phyloP scores from a whole-genome alignment of 2,797 vertebrate species.

The Enteromius radiatus region DNA sequence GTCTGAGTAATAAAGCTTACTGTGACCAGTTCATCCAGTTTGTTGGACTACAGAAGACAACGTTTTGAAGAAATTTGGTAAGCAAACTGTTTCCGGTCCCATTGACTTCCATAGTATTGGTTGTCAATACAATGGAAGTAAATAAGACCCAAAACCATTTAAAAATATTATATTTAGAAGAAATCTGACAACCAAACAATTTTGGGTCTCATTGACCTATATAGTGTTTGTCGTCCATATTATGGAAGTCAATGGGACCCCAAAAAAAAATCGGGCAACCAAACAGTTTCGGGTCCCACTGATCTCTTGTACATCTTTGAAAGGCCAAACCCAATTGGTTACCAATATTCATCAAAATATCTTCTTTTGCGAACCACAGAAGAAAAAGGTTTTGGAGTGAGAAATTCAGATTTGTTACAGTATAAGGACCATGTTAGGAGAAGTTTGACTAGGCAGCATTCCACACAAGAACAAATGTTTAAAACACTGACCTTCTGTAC shows the following conservation, averaged over 20 bases:
- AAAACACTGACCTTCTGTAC: not conserved
- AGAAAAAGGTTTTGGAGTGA: not conserved
- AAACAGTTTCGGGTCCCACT: not conserved
- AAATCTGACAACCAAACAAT: not conserved
- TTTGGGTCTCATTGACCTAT: not conserved
- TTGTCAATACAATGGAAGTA: not conserved
- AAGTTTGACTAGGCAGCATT: not conserved
- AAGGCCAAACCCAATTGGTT: not conserved
- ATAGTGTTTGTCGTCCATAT: not conserved
- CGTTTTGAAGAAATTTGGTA: not conserved
- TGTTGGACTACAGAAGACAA: not conserved
- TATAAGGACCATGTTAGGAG: not conserved
- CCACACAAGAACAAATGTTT: not conserved
- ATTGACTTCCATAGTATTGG: not conserved
- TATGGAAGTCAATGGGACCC: not conserved
- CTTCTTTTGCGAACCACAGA: not conserved
- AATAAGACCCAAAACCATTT: not conserved
- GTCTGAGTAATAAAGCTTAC: not conserved
- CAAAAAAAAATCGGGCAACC: not conserved
- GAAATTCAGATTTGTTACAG: not conserved
- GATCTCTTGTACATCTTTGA: not conserved
- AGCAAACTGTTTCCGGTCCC: not conserved
- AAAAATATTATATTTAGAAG: not conserved
- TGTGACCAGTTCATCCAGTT: not conserved
- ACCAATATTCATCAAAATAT: not conserved